Percentiles rank a stretch among this genome's conserved stretches.
phyloP scores from a whole-genome alignment of 1,140 invertebrate species.

The Musca vetustissima region DNA sequence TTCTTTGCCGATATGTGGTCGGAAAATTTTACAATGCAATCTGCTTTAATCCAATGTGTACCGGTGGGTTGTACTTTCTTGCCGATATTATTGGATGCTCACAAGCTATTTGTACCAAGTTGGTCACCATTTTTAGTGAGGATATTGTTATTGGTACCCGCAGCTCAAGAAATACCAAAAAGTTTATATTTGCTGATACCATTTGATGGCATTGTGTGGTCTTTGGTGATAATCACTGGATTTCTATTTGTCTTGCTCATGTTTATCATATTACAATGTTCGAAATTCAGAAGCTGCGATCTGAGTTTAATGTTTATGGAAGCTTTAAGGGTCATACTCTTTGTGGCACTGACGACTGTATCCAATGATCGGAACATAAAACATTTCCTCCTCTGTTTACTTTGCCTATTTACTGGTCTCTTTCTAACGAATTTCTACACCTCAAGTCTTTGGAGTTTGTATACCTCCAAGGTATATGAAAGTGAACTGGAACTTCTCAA shows the following conservation, averaged over 20 bases:
- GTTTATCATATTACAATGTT: neutral
- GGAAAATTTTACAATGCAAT: neutral
- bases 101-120: neutral
- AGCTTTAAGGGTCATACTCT: neutral
- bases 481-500: neutral
- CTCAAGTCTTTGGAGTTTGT: conserved; percentile 7
- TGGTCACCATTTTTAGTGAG: neutral
- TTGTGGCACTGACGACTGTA: neutral
- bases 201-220: neutral
- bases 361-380: neutral
- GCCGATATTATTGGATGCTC: neutral
- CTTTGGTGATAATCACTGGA: neutral
- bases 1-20: neutral
- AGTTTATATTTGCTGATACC: conserved; percentile 1
- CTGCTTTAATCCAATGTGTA: too few relatives aligned
- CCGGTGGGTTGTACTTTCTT: neutral
- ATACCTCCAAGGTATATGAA: conserved; percentile 14
- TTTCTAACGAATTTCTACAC: conserved; percentile 10
- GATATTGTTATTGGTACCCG: neutral
- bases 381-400: neutral
- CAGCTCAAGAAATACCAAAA: neutral
- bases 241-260: neutral
- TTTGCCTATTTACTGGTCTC: neutral
- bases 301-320: neutral
- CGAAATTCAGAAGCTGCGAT: neutral